Evolutionary conservation across 1,140 invertebrate species (phyloP).

Genomic region (Aphidius ervi): DNA sequence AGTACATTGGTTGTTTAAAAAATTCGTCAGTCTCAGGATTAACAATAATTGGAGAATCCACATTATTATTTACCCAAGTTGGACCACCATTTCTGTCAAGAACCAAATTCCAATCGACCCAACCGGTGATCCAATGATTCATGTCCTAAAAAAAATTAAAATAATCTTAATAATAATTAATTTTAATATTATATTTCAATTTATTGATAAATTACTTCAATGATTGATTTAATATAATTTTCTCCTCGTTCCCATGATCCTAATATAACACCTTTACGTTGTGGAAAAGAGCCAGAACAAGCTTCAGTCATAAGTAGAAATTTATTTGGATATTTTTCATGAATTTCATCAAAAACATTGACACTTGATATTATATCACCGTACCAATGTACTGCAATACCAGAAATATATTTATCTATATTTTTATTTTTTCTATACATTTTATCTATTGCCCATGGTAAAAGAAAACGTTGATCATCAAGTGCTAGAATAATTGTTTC

Average conservation of each 20-base stretch:
- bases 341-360: slow-evolving; percentile 54
- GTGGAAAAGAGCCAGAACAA: slow-evolving; percentile 51
- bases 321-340: slow-evolving; percentile 63
- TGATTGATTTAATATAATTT: slow-evolving; percentile 65
- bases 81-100: slow-evolving; percentile 74
- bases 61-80: slow-evolving; percentile 72
- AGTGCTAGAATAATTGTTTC: slow-evolving; percentile 62
- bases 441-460: slow-evolving; percentile 55
- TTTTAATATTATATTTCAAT: too few relatives aligned
- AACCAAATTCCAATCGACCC: slow-evolving; percentile 89
- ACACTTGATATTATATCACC: slow-evolving; percentile 58
- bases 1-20: slow-evolving; percentile 87
- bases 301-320: slow-evolving; percentile 77
- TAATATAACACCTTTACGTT: slow-evolving; percentile 57
- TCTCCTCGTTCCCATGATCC: slow-evolving; percentile 74
- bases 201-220: slow-evolving; percentile 51
- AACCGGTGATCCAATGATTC: slow-evolving; percentile 67
- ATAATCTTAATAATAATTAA: too few relatives aligned
- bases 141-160: slow-evolving; percentile 59
- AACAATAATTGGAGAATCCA: slow-evolving; percentile 76
- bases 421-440: slow-evolving; percentile 24
- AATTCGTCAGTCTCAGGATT: slow-evolving; percentile 66
- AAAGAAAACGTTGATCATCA: slow-evolving; percentile 67
- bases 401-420: slow-evolving; percentile 69
- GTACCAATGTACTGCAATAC: slow-evolving; percentile 83